These are phyloP conservation scores for Pangasius macronema DNA, from an alignment of 2,797 vertebrate genomes.

Conservation along the genomic window DNA sequence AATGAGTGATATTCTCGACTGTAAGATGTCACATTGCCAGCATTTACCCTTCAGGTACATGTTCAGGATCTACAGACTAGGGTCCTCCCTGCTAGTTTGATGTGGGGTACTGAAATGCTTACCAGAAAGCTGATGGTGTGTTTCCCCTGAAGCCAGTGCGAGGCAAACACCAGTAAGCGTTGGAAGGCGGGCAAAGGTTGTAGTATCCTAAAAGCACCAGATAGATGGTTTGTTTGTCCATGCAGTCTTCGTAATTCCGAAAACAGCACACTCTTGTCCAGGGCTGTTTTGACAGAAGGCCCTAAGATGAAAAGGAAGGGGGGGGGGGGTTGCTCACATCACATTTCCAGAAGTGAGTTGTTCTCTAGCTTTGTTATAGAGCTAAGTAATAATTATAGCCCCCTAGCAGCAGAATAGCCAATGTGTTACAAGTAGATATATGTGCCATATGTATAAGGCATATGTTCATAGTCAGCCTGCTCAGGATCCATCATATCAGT, in stretches of 20 bases:
- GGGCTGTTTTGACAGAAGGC: neutral
- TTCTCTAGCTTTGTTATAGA: neutral
- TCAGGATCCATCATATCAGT: neutral
- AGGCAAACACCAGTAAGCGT: neutral
- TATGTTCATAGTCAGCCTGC: neutral
- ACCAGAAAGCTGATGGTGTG: neutral
- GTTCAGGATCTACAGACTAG: neutral
- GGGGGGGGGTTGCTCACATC: too few relatives aligned
- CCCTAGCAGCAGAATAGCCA: neutral
- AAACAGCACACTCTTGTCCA: neutral
- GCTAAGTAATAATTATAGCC: conserved; percentile 4
- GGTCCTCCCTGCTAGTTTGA: neutral
- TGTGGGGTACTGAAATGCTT: neutral
- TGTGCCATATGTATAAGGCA: too few relatives aligned
- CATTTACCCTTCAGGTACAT: neutral
- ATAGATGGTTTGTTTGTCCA: neutral
- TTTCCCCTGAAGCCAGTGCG: neutral
- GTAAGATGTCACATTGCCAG: neutral
- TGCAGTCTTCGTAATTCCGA: neutral
- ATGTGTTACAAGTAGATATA: neutral
- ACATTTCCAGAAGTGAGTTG: neutral
- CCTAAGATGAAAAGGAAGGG: too few relatives aligned
- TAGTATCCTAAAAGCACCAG: neutral
- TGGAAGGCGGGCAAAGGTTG: neutral
- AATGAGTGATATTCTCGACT: neutral